Percentiles rank a stretch among this genome's conserved stretches.
Evolutionary conservation across 2,113 vertebrate species (phyloP).

Genomic region (Chaenogobius annularis): DNA sequence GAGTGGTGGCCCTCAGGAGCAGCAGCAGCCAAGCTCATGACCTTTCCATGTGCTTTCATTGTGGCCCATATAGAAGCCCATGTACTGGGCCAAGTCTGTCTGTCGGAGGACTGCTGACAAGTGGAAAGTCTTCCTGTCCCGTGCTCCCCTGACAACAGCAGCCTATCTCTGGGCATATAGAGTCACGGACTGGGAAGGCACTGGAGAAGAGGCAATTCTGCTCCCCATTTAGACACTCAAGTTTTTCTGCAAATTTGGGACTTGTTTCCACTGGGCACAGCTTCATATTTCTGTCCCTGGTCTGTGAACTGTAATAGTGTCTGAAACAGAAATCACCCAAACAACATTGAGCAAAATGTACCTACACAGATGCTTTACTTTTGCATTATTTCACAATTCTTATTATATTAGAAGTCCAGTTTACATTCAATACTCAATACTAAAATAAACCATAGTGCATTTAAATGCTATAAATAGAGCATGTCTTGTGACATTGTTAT

Average conservation of each 20-base stretch:
- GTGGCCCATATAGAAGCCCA: background rate
- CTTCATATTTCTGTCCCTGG: slow-evolving; percentile 8
- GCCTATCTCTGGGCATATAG: slow-evolving; percentile 26
- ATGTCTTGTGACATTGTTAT: background rate
- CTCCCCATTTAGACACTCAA: slow-evolving; percentile 10
- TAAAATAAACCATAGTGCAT: background rate
- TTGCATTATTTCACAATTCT: background rate
- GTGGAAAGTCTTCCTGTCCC: slow-evolving; percentile 35
- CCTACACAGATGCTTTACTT: background rate
- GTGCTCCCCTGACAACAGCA: slow-evolving; percentile 31
- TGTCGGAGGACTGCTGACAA: slow-evolving; percentile 35
- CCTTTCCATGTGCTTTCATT: slow-evolving; percentile 58
- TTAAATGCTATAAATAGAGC: background rate
- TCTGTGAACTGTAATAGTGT: slow-evolving; percentile 1
- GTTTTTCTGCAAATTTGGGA: slow-evolving; percentile 28
- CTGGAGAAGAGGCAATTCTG: slow-evolving; percentile 28
- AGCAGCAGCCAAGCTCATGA: slow-evolving; percentile 45
- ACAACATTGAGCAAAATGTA: background rate
- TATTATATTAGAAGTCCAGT: background rate
- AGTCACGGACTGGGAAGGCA: slow-evolving; percentile 29
- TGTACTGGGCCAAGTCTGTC: slow-evolving; percentile 19
- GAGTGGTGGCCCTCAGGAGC: slow-evolving; percentile 40
- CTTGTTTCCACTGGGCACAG: slow-evolving; percentile 10
- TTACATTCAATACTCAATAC: background rate
- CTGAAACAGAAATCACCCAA: background rate